Conservation (phyloP, 1,140 invertebrate genomes). For the Laodelphax striatellus region DNA sequence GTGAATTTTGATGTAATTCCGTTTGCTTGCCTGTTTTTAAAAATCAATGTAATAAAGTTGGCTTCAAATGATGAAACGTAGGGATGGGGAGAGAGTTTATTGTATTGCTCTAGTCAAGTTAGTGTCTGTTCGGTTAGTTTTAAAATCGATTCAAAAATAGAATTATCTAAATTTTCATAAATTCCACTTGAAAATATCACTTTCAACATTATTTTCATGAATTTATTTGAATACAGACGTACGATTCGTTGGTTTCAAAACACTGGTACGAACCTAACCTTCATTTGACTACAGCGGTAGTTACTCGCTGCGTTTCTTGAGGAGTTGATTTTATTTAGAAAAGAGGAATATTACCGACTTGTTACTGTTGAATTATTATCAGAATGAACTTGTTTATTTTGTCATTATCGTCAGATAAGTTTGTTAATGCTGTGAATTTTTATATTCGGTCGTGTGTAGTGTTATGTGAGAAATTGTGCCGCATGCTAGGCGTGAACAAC, state of each 20-base stretch:
- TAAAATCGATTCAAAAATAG: no score
- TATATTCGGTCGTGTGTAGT: constrained; percentile 12
- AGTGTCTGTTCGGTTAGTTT: neutral
- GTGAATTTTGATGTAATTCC: neutral
- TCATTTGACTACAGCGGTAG: constrained; percentile 38
- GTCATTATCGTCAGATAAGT: constrained; percentile 14
- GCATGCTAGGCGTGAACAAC: constrained; percentile 22
- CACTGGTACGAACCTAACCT: neutral
- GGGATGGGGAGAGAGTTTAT: constrained; percentile 5
- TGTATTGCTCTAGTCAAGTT: constrained; percentile 6
- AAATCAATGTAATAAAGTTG: constrained; percentile 1
- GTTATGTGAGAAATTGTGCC: constrained; percentile 22
- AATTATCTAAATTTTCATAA: no score
- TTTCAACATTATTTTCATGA: no score
- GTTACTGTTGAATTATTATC: constrained; percentile 20
- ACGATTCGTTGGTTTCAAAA: neutral
- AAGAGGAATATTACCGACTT: constrained; percentile 23
- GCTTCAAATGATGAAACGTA: neutral
- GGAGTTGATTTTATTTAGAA: constrained; percentile 30
- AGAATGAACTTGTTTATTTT: constrained; percentile 21
- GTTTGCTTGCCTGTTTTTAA: neutral
- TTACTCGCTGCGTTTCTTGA: constrained; percentile 34
- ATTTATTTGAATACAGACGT: no score
- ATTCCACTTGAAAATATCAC: no score
- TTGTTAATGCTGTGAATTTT: constrained; percentile 17